Percentiles rank a stretch among this genome's conserved stretches.
Evolutionary conservation across 2,888 invertebrate species (phyloP).

Genomic region (Drosophila niveifrons): DNA sequence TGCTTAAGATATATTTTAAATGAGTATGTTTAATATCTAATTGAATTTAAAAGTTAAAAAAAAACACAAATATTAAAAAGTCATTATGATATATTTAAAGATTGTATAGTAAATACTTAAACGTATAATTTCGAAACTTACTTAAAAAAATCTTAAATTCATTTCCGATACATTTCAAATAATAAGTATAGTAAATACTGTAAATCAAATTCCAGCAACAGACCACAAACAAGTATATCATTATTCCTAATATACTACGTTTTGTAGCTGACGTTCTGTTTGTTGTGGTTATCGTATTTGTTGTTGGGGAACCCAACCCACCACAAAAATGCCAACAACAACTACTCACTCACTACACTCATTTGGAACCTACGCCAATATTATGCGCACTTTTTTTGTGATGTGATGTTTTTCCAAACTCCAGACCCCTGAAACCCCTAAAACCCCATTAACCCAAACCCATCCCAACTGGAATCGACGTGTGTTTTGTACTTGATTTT

Average conservation of each 20-base stretch:
- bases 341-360: slow-evolving; percentile 29
- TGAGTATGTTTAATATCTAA: not conserved
- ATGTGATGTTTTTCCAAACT: slow-evolving; percentile 15
- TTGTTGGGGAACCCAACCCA: slow-evolving; percentile 36
- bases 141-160: not conserved
- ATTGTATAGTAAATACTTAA: too few species aligned
- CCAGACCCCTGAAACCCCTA: slow-evolving; percentile 14
- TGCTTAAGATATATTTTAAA: not conserved
- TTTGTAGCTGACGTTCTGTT: slow-evolving; percentile 20
- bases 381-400: slow-evolving; percentile 47
- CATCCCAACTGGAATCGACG: slow-evolving; percentile 30
- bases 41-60: too few species aligned
- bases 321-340: slow-evolving; percentile 48
- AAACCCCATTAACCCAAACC: slow-evolving; percentile 24
- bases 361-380: slow-evolving; percentile 53
- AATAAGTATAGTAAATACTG: not conserved
- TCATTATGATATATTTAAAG: too few species aligned
- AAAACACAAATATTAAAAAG: too few species aligned
- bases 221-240: slow-evolving; percentile 35
- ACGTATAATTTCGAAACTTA: too few species aligned
- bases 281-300: slow-evolving; percentile 18
- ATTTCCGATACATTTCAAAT: too few species aligned
- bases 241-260: slow-evolving; percentile 3
- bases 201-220: slow-evolving; percentile 7
- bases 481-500: slow-evolving; percentile 72